Evolutionary conservation across 2,888 invertebrate species (phyloP).

Genomic region (Helleia helle): DNA sequence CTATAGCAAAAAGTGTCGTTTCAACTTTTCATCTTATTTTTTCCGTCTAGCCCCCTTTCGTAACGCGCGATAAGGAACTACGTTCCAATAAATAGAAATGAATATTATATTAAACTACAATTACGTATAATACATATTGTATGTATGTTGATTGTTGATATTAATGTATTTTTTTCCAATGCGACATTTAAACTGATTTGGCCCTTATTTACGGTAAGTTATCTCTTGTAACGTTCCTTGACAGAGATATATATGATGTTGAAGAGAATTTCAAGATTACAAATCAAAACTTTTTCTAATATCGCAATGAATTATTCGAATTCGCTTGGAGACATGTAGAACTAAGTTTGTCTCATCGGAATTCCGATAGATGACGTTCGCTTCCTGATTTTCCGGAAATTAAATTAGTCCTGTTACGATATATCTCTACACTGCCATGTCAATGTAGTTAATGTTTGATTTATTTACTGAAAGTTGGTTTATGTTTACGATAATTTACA

Average conservation of each 20-base stretch:
- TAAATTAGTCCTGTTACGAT: slow-evolving; percentile 1
- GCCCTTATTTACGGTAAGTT: too few relatives aligned
- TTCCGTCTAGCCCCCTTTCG: too few relatives aligned
- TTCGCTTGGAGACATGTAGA: neutral
- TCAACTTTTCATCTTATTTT: too few relatives aligned
- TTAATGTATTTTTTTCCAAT: too few relatives aligned
- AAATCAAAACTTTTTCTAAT: slow-evolving; percentile 2
- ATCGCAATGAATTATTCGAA: slow-evolving; percentile 3
- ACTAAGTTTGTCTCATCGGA: slow-evolving; percentile 1
- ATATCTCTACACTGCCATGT: neutral
- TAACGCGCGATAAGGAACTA: too few relatives aligned
- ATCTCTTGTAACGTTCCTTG: neutral
- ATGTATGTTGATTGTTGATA: too few relatives aligned
- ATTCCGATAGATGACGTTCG: slow-evolving; percentile 1
- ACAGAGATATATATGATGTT: neutral
- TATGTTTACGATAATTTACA: neutral
- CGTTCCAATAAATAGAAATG: too few relatives aligned
- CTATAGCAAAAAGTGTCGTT: too few relatives aligned
- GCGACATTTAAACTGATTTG: too few relatives aligned
- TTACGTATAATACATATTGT: too few relatives aligned
- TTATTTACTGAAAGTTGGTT: neutral
- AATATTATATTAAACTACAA: too few relatives aligned
- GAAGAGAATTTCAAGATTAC: neutral
- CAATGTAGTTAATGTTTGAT: neutral
- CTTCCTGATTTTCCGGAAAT: neutral